phyloP scores from a whole-genome alignment of 2,113 vertebrate species.

The Terrapene triunguis region DNA sequence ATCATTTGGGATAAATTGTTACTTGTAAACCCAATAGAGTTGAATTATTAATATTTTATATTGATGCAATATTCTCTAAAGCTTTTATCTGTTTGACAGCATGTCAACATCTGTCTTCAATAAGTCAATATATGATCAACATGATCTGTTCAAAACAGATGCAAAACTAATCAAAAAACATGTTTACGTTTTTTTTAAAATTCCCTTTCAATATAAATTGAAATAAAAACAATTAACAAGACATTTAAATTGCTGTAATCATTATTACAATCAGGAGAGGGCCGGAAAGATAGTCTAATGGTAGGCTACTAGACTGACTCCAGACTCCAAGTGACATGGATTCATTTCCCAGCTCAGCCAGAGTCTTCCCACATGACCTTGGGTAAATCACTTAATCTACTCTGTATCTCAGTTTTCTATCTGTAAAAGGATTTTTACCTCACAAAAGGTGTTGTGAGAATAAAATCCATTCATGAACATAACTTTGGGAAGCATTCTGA shows the following conservation, averaged over 20 bases:
- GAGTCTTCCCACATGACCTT: neutral
- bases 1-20: neutral
- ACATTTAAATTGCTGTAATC: neutral
- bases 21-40: neutral
- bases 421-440: neutral
- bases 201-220: no score
- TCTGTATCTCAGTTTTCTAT: neutral
- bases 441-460: neutral
- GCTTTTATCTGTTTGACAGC: neutral
- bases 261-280: neutral
- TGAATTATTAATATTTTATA: neutral
- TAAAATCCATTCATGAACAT: neutral
- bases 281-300: neutral
- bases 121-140: neutral
- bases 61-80: neutral
- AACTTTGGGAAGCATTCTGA: neutral
- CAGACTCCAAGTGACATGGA: neutral
- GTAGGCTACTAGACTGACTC: neutral
- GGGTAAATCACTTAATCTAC: neutral
- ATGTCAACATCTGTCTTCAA: neutral
- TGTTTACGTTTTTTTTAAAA: no score
- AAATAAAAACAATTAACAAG: neutral
- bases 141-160: neutral
- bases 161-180: no score
- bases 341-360: neutral